Evolutionary conservation across 2,888 invertebrate species (phyloP).

Genomic region (Ferrisia virgata): DNA sequence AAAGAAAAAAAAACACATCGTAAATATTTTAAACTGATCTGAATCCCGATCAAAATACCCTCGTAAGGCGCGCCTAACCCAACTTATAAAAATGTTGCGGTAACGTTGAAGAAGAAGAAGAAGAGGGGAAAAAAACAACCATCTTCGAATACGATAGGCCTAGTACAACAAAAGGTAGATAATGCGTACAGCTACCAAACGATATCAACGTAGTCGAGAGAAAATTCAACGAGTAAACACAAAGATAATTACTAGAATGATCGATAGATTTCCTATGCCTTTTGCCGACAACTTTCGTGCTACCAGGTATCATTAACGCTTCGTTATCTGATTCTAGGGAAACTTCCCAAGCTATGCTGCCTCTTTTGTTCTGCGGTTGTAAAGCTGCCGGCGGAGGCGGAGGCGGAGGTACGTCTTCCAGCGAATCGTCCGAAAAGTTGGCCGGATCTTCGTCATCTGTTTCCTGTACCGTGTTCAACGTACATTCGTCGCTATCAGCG

Average conservation of each 20-base stretch:
- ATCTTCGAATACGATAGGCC: too few species aligned
- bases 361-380: conserved; percentile 62
- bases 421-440: conserved; percentile 77
- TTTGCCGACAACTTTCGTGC: conserved; percentile 60
- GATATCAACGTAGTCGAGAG: too few species aligned
- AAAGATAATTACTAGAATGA: conserved; percentile 54
- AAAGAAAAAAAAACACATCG: too few species aligned
- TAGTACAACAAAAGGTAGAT: not conserved
- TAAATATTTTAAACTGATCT: too few species aligned
- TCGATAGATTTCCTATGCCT: conserved; percentile 56
- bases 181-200: not conserved
- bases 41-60: too few species aligned
- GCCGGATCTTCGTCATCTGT: conserved; percentile 52
- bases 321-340: conserved; percentile 66
- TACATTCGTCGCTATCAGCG: conserved; percentile 49
- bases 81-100: too few species aligned
- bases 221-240: not conserved
- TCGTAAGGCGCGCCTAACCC: too few species aligned
- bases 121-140: too few species aligned
- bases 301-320: conserved; percentile 66
- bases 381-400: conserved; percentile 57
- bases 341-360: conserved; percentile 85
- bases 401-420: conserved; percentile 72
- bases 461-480: conserved; percentile 51
- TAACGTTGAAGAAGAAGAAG: too few species aligned